Evolutionary conservation across 2,888 invertebrate genomes (phyloP), one percentile per base, ranked within the genome.

Genomic region (Oxytorus armatus): DNA sequence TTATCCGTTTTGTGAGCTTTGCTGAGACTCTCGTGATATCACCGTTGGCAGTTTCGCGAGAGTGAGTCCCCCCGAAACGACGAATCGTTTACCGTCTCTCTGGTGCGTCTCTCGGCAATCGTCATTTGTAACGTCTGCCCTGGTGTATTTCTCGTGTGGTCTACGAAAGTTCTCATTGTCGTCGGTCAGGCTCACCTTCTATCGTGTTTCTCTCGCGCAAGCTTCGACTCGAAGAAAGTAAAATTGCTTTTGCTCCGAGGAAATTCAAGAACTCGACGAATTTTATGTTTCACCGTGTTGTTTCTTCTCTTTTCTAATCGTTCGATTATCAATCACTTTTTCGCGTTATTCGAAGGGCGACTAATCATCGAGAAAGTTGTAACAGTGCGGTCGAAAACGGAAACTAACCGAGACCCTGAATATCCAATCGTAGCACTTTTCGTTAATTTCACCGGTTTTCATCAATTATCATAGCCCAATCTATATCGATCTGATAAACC

Each of bases 21-120:
- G 68, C 51, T 68, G 72, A 65, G 66, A 61, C 57, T 75, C 39
- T 49, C 57, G 69, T 57, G 69, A 70, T 68, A 70, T 57, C 65
- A 65, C 36, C 74, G 66, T 75, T 65, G 79, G 57, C 74, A 73
- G 78, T 78, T 78, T 78, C 79, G 69, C 79, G 74, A 79, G 74
- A 63, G 73, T 77, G 25, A 66, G 29, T 29, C 61, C 39, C 61
- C 57, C 68, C 66, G 66, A 72, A 79, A 66, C 55, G 63, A 65
- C 76, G 55, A 76, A 36, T 44, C 76, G 79, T 66, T n/a, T 47
- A 66, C 55, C 18, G 18, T 25, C 8, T 25, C 44, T 72, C 39
- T 70, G n/a, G n/a, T n/a, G n/a, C 59, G 33, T 18, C 14, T 51
- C 11, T 29, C 42, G n/a, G 21, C 14, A 47, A 70, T 63, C 61